Conservation (phyloP, 1,140 invertebrate species). For the Hyposmocoma kahamanoa region DNA sequence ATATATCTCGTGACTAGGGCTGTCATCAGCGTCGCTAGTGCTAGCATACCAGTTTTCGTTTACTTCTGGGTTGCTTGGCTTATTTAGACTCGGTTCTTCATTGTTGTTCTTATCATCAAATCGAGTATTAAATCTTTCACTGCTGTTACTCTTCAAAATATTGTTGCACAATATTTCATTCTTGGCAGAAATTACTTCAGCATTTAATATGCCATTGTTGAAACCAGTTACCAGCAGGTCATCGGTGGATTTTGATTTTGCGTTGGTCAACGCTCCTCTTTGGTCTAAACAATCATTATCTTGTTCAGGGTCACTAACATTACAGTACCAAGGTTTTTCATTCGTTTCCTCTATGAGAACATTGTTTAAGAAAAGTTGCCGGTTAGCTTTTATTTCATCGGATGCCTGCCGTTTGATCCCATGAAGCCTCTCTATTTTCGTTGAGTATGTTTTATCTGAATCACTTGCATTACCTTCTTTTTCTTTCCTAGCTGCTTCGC, state of each 20-base stretch:
- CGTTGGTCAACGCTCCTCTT: slow-evolving; percentile 38
- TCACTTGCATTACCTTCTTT: slow-evolving; percentile 56
- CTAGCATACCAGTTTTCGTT: slow-evolving; percentile 82
- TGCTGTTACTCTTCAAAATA: slow-evolving; percentile 40
- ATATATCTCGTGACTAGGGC: slow-evolving; percentile 76
- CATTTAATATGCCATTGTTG: slow-evolving; percentile 39
- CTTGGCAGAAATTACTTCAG: slow-evolving; percentile 55
- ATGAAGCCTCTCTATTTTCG: slow-evolving; percentile 66
- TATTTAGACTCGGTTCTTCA: slow-evolving; percentile 48
- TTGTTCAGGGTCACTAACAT: slow-evolving; percentile 68
- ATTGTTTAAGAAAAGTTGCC: slow-evolving; percentile 58
- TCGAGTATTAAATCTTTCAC: slow-evolving; percentile 28
- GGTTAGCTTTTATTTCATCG: slow-evolving; percentile 63
- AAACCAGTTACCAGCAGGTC: slow-evolving; percentile 46
- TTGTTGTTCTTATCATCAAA: slow-evolving; percentile 50
- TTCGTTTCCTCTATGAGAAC: slow-evolving; percentile 51
- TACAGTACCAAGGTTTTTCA: slow-evolving; percentile 70
- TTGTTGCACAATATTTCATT: slow-evolving; percentile 62
- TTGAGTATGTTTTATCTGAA: slow-evolving; percentile 60
- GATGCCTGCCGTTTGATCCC: slow-evolving; percentile 64
- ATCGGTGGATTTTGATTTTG: slow-evolving; percentile 57
- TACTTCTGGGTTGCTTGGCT: slow-evolving; percentile 50
- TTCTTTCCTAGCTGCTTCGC: slow-evolving; percentile 73
- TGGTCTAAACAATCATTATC: slow-evolving; percentile 57
- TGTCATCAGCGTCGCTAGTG: slow-evolving; percentile 80